phyloP scores from a whole-genome alignment of 2,797 vertebrate genomes.

The Tauraco hartlaubi region DNA sequence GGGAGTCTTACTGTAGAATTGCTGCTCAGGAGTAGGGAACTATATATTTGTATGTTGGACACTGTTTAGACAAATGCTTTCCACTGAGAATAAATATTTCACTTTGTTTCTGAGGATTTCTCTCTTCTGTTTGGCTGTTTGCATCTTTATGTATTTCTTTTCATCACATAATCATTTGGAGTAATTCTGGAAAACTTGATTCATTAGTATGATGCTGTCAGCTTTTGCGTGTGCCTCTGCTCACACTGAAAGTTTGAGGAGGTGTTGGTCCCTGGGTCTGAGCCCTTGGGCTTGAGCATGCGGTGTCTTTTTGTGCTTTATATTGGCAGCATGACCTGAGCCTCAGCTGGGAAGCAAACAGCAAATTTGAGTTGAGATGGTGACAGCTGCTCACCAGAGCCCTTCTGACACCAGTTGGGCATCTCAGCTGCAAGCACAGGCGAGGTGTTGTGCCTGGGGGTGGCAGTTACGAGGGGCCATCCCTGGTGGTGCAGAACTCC shows the following conservation, averaged over 20 bases:
- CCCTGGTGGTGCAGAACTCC: background rate
- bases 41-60: slow-evolving; percentile 5
- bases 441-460: background rate
- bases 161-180: background rate
- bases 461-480: background rate
- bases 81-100: slow-evolving; percentile 39
- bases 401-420: background rate
- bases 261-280: background rate
- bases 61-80: slow-evolving; percentile 35
- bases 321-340: fast-evolving
- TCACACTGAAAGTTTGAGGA: background rate
- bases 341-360: background rate
- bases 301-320: background rate
- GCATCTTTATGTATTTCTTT: background rate
- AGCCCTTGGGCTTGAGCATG: background rate
- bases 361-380: background rate
- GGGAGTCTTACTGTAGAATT: background rate
- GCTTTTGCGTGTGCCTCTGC: background rate
- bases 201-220: background rate
- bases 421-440: background rate
- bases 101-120: slow-evolving; percentile 4
- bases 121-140: slow-evolving; percentile 19
- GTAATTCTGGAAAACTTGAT: background rate
- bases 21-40: slow-evolving; percentile 9
- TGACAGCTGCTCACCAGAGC: background rate